Evolutionary conservation across 2,888 invertebrate genomes (phyloP).

Genomic region (Xylota sylvarum): DNA sequence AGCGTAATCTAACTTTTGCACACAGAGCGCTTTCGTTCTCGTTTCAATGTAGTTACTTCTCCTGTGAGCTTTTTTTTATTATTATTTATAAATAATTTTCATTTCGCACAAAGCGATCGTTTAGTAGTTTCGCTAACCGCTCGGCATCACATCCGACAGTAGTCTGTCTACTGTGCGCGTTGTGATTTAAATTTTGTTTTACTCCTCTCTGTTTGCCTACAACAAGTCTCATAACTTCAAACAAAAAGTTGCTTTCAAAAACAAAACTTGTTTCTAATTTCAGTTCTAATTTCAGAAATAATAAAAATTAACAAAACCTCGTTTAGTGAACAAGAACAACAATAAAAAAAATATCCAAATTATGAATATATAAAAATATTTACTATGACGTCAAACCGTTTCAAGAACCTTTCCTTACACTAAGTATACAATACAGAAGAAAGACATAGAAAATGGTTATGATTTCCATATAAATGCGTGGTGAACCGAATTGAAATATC

Average conservation of each 20-base stretch:
- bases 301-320: slow-evolving; percentile 13
- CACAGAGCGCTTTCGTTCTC: slow-evolving; percentile 23
- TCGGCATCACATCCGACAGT: slow-evolving; percentile 21
- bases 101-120: slow-evolving; percentile 30
- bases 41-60: neutral
- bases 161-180: slow-evolving; percentile 20
- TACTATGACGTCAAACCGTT: slow-evolving; percentile 22
- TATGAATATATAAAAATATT: neutral
- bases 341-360: slow-evolving; percentile 2
- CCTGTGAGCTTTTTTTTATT: slow-evolving; percentile 34
- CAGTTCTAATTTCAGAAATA: slow-evolving; percentile 38
- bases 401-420: neutral
- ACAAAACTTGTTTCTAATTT: slow-evolving; percentile 21
- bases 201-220: neutral
- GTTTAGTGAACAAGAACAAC: neutral
- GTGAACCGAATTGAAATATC: slow-evolving; percentile 63
- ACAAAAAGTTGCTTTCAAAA: slow-evolving; percentile 1
- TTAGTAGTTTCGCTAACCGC: slow-evolving; percentile 24
- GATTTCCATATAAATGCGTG: slow-evolving; percentile 36
- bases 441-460: slow-evolving; percentile 3
- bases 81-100: slow-evolving; percentile 42
- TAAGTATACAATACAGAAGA: neutral
- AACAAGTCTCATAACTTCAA: neutral
- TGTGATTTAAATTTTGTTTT: slow-evolving; percentile 1
- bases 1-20: slow-evolving; percentile 38